Evolutionary conservation across 2,888 invertebrate species (phyloP).

Genomic region (Platycnemis pennipes): DNA sequence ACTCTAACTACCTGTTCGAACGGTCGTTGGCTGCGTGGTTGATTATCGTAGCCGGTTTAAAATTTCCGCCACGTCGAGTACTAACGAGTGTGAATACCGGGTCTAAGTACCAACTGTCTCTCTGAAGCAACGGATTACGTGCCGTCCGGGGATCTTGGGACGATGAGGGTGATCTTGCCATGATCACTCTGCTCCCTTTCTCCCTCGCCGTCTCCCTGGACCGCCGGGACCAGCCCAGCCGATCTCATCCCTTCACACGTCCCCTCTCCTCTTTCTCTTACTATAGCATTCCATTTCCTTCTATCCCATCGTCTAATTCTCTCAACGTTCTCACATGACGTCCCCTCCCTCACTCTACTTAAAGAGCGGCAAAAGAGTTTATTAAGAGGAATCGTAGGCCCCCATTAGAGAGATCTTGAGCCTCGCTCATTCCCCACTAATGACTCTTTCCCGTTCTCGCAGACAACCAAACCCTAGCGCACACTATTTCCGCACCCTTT

Average conservation of each 20-base stretch:
- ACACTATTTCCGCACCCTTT: background rate
- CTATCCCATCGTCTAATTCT: background rate
- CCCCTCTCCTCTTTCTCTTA: background rate
- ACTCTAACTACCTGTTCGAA: too few relatives aligned
- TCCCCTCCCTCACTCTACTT: background rate
- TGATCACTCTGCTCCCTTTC: too few relatives aligned
- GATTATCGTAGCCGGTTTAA: too few relatives aligned
- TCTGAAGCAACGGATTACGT: too few relatives aligned
- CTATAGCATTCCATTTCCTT: background rate
- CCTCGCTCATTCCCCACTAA: conserved; percentile 24
- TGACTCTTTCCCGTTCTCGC: background rate
- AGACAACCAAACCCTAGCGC: background rate
- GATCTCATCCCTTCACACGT: background rate
- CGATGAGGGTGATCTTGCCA: too few relatives aligned
- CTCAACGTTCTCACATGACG: background rate
- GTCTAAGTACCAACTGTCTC: too few relatives aligned
- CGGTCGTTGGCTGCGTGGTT: too few relatives aligned
- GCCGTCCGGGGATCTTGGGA: too few relatives aligned
- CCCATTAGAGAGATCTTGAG: conserved; percentile 54
- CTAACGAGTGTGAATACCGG: too few relatives aligned
- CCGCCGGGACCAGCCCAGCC: too few relatives aligned
- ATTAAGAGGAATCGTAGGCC: conserved; percentile 63
- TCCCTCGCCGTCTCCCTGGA: too few relatives aligned
- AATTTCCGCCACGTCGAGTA: too few relatives aligned
- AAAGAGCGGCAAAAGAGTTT: conserved; percentile 51